Percentiles rank a stretch among this genome's conserved stretches.
Conservation (phyloP, 2,888 invertebrate species). For the Polydesmus complanatus region DNA sequence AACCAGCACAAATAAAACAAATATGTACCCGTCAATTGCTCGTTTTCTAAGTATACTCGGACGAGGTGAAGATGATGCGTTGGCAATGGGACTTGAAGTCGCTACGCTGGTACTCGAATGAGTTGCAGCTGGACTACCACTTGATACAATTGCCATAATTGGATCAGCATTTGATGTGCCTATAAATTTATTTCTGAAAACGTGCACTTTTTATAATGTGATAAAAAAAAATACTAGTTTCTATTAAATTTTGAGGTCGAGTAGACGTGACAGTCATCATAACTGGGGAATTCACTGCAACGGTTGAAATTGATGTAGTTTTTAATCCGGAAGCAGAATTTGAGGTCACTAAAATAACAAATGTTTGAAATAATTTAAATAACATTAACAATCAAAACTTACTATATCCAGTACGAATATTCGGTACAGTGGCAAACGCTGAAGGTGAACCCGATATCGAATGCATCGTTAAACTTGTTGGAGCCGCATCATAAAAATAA, state of each 20-base stretch:
- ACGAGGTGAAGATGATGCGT: constrained; percentile 49
- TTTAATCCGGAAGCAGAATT: no score
- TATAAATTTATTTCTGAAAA: not conserved
- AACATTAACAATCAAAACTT: not conserved
- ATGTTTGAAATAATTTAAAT: no score
- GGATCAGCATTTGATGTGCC: not conserved
- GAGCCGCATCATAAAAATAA: not conserved
- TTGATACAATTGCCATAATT: not conserved
- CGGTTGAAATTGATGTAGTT: not conserved
- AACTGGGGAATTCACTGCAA: not conserved
- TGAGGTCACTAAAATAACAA: no score
- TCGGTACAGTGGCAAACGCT: constrained; percentile 10
- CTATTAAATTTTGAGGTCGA: not conserved
- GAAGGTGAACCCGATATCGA: not conserved
- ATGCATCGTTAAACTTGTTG: not conserved
- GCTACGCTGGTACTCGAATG: not conserved
- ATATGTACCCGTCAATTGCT: constrained; percentile 56
- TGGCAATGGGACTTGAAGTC: constrained; percentile 15
- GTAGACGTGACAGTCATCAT: not conserved
- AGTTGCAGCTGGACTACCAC: not conserved
- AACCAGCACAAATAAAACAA: constrained; percentile 6
- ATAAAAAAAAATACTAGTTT: not conserved
- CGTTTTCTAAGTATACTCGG: constrained; percentile 78
- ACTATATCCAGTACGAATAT: not conserved
- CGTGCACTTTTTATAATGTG: not conserved